Conservation (phyloP, 2,113 vertebrate species). For the Plecotus auritus region DNA sequence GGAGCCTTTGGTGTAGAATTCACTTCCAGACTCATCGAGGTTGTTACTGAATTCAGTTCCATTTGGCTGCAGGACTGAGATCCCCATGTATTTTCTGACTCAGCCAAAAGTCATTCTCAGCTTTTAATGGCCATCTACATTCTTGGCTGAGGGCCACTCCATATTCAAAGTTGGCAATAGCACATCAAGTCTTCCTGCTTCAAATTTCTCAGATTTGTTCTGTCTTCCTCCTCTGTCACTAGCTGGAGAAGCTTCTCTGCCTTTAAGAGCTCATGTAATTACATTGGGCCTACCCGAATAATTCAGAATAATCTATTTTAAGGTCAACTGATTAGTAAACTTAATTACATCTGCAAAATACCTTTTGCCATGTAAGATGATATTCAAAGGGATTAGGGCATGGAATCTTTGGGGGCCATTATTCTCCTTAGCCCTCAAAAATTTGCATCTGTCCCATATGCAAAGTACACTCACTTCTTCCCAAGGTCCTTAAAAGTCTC, state of each 20-base stretch:
- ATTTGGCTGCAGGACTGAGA: not conserved
- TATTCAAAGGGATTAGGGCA: not conserved
- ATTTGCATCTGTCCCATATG: not conserved
- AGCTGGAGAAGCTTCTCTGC: not conserved
- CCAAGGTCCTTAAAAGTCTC: not conserved
- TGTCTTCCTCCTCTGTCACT: not conserved
- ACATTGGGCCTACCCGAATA: not conserved
- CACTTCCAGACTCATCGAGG: not conserved
- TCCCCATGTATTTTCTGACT: not conserved
- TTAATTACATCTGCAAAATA: not conserved
- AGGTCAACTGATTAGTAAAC: not conserved
- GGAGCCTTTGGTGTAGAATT: not conserved
- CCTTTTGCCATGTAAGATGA: not conserved
- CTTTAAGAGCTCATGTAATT: not conserved
- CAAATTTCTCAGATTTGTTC: not conserved
- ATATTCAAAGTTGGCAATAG: not conserved
- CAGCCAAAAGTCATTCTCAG: not conserved
- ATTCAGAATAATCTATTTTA: not conserved
- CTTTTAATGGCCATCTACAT: not conserved
- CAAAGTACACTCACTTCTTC: not conserved
- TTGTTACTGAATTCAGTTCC: not conserved
- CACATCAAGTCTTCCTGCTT: not conserved
- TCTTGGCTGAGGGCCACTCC: not conserved
- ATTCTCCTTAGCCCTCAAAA: not conserved
- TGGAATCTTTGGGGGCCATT: not conserved